Conservation (phyloP, 2,113 vertebrate species). For the Ifrita kowaldi region DNA sequence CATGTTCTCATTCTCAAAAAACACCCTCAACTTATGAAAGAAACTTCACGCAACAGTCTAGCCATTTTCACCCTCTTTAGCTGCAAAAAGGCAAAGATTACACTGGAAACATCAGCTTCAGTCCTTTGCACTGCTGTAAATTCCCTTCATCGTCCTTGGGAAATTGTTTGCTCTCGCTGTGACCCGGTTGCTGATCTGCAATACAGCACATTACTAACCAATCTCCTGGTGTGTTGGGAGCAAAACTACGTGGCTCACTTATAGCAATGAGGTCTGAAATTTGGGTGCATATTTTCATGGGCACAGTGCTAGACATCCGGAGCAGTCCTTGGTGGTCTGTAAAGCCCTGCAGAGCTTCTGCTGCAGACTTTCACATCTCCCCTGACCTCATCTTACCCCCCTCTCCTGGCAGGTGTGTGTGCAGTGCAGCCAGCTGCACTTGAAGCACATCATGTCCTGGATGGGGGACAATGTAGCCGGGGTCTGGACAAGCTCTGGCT, state of each 20-base stretch:
- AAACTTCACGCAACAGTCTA: neutral
- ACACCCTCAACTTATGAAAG: neutral
- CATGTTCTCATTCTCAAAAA: neutral
- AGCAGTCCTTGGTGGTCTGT: neutral
- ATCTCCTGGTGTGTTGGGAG: neutral
- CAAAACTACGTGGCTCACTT: neutral
- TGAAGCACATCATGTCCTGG: neutral
- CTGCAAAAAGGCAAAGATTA: neutral
- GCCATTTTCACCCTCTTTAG: neutral
- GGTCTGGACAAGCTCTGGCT: neutral
- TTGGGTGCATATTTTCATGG: accelerated
- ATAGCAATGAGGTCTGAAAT: neutral
- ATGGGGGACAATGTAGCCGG: neutral
- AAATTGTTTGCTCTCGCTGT: neutral
- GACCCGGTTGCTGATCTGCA: neutral
- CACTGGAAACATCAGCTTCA: neutral
- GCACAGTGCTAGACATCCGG: neutral
- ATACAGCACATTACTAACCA: neutral
- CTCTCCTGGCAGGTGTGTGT: neutral
- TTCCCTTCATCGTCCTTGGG: neutral
- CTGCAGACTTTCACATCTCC: neutral
- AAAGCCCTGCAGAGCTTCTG: neutral
- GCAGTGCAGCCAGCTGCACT: neutral
- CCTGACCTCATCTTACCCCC: neutral
- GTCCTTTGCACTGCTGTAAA: neutral